These are phyloP conservation scores for Pundamilia nyererei DNA, from an alignment of 2,113 vertebrate genomes.

Conservation along the genomic window DNA sequence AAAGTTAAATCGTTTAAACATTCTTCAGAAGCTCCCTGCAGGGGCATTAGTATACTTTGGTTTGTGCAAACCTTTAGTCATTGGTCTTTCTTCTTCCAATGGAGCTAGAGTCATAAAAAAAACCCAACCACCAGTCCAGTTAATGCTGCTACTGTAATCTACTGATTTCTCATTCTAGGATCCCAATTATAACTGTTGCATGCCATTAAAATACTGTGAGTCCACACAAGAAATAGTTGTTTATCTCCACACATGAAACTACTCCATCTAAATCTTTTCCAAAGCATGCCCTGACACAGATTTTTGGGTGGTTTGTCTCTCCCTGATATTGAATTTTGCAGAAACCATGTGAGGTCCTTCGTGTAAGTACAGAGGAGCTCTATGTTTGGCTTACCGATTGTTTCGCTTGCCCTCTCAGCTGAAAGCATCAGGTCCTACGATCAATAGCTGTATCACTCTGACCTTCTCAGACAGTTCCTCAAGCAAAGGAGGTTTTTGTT, in stretches of 20 bases:
- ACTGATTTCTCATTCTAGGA: not conserved
- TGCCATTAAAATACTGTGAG: not conserved
- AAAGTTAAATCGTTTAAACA: not conserved
- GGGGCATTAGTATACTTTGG: not conserved
- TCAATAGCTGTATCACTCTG: not conserved
- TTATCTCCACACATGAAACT: not conserved
- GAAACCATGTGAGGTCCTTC: not conserved
- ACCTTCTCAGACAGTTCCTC: not conserved
- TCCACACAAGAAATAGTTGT: not conserved
- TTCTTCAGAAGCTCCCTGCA: conserved; percentile 3
- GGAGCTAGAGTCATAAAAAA: not conserved
- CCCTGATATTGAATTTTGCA: not conserved
- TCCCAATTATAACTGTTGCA: not conserved
- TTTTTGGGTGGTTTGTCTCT: not conserved
- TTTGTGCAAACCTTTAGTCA: not conserved
- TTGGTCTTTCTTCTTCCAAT: not conserved
- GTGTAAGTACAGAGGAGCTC: not conserved
- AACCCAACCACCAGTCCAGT: not conserved
- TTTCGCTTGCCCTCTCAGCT: not conserved
- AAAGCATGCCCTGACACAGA: not conserved
- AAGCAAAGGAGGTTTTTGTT: not conserved
- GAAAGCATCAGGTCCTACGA: not conserved
- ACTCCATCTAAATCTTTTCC: not conserved
- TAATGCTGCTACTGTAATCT: not conserved
- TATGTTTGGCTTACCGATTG: not conserved